Evolutionary conservation across 2,797 vertebrate species (phyloP).

Genomic region (Neostethus bicornis): DNA sequence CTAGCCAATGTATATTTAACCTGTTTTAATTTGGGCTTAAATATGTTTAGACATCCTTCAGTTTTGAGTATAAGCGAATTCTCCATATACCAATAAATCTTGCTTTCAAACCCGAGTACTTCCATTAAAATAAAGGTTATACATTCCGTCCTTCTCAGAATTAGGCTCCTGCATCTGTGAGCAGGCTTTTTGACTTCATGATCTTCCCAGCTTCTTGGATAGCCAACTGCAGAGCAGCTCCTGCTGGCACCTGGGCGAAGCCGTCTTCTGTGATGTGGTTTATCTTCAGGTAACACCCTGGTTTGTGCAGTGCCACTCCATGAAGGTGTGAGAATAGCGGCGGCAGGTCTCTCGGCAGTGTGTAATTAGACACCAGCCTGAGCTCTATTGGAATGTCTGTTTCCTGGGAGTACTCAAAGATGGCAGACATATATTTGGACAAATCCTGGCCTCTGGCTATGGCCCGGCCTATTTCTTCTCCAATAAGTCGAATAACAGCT

Average conservation of each 20-base stretch:
- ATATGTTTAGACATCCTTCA: background rate
- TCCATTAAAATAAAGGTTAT: background rate
- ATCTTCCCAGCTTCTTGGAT: slow-evolving; percentile 64
- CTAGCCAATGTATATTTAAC: too few relatives aligned
- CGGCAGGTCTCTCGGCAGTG: slow-evolving; percentile 70
- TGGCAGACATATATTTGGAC: slow-evolving; percentile 80
- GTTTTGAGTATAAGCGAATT: background rate
- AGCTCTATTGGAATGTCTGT: slow-evolving; percentile 74
- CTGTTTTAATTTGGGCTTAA: too few relatives aligned
- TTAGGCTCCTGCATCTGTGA: background rate
- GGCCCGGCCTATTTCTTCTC: slow-evolving; percentile 74
- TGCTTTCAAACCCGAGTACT: background rate
- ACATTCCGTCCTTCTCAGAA: background rate
- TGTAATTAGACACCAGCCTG: slow-evolving; percentile 74
- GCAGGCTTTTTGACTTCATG: slow-evolving; percentile 13
- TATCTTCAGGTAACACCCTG: slow-evolving; percentile 73
- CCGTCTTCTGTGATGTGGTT: slow-evolving; percentile 74
- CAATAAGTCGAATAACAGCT: slow-evolving; percentile 64
- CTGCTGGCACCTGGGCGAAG: slow-evolving; percentile 67
- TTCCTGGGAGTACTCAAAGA: slow-evolving; percentile 77
- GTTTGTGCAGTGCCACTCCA: slow-evolving; percentile 72
- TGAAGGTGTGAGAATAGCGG: slow-evolving; percentile 83
- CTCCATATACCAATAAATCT: background rate
- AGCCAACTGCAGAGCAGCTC: slow-evolving; percentile 71
- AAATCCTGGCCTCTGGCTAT: slow-evolving; percentile 70